Conservation (phyloP, 2,797 vertebrate species). For the Phoebastria nigripes region DNA sequence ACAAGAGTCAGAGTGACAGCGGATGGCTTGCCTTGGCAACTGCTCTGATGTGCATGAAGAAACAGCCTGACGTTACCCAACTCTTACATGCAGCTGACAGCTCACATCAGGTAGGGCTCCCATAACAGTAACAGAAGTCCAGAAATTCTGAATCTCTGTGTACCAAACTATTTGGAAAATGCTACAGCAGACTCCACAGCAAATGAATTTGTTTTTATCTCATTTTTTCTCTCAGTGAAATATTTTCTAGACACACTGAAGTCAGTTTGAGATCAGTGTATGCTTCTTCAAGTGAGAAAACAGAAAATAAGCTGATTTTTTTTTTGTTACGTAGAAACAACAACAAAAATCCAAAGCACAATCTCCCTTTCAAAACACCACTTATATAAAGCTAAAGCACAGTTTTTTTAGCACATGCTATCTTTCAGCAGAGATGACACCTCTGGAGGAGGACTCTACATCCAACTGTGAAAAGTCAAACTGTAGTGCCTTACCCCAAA, state of each 20-base stretch:
- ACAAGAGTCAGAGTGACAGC: background rate
- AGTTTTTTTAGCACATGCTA: background rate
- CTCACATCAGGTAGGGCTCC: background rate
- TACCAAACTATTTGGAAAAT: background rate
- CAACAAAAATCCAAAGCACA: background rate
- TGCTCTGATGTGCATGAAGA: background rate
- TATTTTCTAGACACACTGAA: background rate
- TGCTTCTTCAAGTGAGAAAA: background rate
- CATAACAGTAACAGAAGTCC: background rate
- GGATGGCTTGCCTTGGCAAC: background rate
- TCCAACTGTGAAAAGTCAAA: background rate
- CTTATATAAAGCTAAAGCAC: background rate
- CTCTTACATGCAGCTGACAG: background rate
- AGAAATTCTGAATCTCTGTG: background rate
- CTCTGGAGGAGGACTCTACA: background rate
- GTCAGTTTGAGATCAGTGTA: background rate
- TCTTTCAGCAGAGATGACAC: background rate
- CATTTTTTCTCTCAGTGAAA: background rate
- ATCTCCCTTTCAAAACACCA: background rate
- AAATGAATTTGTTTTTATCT: background rate
- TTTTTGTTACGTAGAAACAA: background rate
- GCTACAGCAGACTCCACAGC: background rate
- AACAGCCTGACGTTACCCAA: background rate
- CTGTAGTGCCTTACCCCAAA: background rate
- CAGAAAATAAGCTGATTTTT: background rate